phyloP scores from a whole-genome alignment of 1,140 invertebrate genomes.

The Rhopalosiphum maidis region DNA sequence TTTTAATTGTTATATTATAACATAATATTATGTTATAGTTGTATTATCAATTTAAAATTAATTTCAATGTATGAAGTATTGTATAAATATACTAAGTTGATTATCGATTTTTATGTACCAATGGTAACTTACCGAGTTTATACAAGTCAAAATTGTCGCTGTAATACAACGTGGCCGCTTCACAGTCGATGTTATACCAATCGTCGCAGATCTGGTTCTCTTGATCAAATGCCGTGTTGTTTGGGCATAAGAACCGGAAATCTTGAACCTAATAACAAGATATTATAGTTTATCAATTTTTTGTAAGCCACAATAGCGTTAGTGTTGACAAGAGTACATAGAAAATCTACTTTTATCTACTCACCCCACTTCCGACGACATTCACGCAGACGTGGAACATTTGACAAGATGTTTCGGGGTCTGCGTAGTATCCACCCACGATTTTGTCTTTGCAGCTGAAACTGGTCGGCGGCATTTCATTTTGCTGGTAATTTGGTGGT shows the following conservation, averaged over 20 bases:
- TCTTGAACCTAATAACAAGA: slow-evolving; percentile 70
- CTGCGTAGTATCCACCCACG: slow-evolving; percentile 89
- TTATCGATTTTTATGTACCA: neutral
- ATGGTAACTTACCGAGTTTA: slow-evolving; percentile 67
- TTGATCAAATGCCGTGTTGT: slow-evolving; percentile 90
- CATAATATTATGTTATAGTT: no score
- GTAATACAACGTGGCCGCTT: slow-evolving; percentile 78
- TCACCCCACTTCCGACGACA: slow-evolving; percentile 76
- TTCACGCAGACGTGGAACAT: slow-evolving; percentile 90
- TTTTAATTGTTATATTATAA: neutral
- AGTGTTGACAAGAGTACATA: neutral
- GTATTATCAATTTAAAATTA: neutral
- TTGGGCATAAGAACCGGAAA: slow-evolving; percentile 87
- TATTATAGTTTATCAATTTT: neutral
- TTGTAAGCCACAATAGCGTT: neutral
- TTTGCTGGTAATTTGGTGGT: slow-evolving; percentile 76
- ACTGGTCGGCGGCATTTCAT: slow-evolving; percentile 82
- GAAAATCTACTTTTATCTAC: slow-evolving; percentile 59
- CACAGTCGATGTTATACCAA: slow-evolving; percentile 87
- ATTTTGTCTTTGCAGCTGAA: slow-evolving; percentile 88
- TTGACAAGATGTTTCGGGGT: slow-evolving; percentile 88
- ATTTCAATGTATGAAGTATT: neutral
- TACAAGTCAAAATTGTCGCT: slow-evolving; percentile 86
- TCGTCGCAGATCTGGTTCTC: slow-evolving; percentile 90
- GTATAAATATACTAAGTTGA: neutral